Percentiles rank a stretch among this genome's conserved stretches.
Evolutionary conservation across 2,113 vertebrate species (phyloP).

Genomic region (Pollachius pollachius): DNA sequence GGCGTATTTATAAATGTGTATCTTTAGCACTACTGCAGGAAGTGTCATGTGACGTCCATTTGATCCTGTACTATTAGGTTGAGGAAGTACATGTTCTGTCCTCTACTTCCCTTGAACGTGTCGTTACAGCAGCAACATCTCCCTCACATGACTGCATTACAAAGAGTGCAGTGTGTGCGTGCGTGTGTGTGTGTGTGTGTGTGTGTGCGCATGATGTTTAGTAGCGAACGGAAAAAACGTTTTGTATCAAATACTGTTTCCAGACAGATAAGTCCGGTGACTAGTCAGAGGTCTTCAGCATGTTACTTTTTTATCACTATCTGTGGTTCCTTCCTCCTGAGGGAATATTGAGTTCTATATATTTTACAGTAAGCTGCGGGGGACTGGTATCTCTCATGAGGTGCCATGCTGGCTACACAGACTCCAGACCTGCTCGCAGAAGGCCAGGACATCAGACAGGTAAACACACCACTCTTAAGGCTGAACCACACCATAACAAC

Average conservation of each 20-base stretch:
- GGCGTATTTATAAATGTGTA: too few relatives aligned
- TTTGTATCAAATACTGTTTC: too few relatives aligned
- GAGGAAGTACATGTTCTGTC: constrained; percentile 39
- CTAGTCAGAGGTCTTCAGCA: too few relatives aligned
- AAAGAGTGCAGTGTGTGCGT: constrained; percentile 36
- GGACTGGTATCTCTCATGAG: constrained; percentile 24
- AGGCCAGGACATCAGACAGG: constrained; percentile 80
- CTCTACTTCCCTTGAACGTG: too few relatives aligned
- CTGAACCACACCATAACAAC: background rate
- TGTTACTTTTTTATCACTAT: too few relatives aligned
- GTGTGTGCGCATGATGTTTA: too few relatives aligned
- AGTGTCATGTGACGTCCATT: constrained; percentile 9
- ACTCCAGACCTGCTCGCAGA: constrained; percentile 67
- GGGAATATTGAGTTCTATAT: constrained; percentile 46
- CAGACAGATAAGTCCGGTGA: too few relatives aligned
- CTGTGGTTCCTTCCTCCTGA: constrained; percentile 1
- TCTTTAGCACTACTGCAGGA: too few relatives aligned
- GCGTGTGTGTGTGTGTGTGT: constrained; percentile 54
- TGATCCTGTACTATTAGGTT: constrained; percentile 32
- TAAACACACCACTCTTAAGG: constrained; percentile 43
- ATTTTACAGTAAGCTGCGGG: too few relatives aligned
- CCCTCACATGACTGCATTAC: constrained; percentile 46
- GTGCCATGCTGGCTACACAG: constrained; percentile 85
- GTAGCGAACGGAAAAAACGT: too few relatives aligned
- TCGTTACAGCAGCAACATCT: background rate